phyloP scores from a whole-genome alignment of 2,113 vertebrate genomes.

The Willisornis vidua region DNA sequence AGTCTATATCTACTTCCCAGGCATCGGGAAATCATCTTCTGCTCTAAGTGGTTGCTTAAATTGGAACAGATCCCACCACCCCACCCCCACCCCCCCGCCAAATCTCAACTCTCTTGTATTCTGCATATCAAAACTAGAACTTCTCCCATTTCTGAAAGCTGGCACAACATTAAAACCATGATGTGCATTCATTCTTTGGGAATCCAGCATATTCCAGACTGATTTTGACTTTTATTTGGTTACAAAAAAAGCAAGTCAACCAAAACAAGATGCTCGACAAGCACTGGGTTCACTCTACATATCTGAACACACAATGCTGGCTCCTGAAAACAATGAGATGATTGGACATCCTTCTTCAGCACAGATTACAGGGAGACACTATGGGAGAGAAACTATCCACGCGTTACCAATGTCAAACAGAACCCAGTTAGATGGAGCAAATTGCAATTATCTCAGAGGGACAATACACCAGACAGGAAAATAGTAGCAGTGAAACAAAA shows the following conservation, averaged over 20 bases:
- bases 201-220: neutral
- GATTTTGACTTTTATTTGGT: neutral
- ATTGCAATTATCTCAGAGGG: neutral
- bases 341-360: neutral
- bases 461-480: neutral
- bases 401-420: neutral
- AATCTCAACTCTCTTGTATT: neutral
- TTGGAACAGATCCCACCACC: neutral
- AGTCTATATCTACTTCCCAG: neutral
- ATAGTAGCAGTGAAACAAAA: neutral
- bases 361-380: neutral
- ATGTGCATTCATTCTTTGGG: neutral
- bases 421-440: neutral
- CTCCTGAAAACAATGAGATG: neutral
- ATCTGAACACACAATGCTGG: neutral
- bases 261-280: neutral
- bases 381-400: neutral
- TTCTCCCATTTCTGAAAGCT: neutral
- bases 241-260: neutral
- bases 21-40: neutral
- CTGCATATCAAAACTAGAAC: neutral
- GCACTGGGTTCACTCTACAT: neutral
- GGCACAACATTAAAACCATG: neutral
- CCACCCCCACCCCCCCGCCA: rapidly evolving
- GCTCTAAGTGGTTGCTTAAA: neutral